Base-by-base conservation (phyloP, 2,888 invertebrate genomes). In the Netelia inedita region DNA sequence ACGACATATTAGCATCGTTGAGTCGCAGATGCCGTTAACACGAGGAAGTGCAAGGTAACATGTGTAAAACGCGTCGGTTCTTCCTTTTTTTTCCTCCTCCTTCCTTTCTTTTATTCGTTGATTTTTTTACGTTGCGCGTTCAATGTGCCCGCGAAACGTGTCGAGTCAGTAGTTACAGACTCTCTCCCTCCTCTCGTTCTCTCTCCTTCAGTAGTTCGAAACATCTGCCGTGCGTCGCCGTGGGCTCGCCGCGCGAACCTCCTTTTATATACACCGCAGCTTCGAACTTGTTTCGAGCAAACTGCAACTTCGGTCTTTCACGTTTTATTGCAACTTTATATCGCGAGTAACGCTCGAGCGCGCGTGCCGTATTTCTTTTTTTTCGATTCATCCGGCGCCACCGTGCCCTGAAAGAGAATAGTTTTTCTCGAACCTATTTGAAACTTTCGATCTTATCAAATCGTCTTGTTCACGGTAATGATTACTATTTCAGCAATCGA, bases 101-200 rank as follows among this genome's bases (percentile, higher is more conserved):
- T n/a, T n/a, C 46, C 50, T 1, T 61, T 68, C 10, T 11, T 59
- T 72, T 69, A 59, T 50, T 76, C 41, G 79, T 85, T 86, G 78
- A 73, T 85, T 82, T 82, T 83, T 63, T 74, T 50, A 19, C 82
- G 61, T 72, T 75, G 61, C 66, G 57, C 65, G 74, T 79, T 82
- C 82, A 86, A 86, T 85, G 86, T 85, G 85, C 86, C 69, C 78
- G 86, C 85, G 86, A 91, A 92, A 91, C 90, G 87, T 91, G 92
- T 89, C 90, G 91, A 92, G 92, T 92, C 92, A 92, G 90, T 86
- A 75, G 88, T 86, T 86, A 87, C 86, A 87, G 73, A 73, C 74
- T 85, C 86, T 86, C 85, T 86, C 83, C 87, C 88, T 87, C 81
- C 35, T 35, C 35, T 35, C 35, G 2, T 5, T 28, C 28, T 28